Evolutionary conservation across 1,140 invertebrate genomes (phyloP).

Genomic region (Drosophila mayri): DNA sequence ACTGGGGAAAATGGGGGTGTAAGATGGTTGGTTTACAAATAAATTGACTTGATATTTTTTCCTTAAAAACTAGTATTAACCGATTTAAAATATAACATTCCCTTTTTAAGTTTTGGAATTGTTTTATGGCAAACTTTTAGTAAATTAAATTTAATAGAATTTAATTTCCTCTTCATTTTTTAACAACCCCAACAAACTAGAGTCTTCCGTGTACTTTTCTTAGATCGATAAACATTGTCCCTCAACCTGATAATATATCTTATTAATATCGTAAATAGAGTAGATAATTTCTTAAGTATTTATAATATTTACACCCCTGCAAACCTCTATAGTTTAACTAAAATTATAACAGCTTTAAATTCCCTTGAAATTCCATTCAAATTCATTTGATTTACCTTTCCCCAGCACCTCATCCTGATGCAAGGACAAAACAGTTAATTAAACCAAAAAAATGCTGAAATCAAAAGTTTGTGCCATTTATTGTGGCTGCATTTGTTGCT

Average conservation of each 20-base stretch:
- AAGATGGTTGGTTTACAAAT: neutral
- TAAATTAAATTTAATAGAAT: no score
- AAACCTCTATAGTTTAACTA: neutral
- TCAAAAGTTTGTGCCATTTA: constrained; percentile 42
- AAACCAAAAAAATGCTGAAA: constrained; percentile 54
- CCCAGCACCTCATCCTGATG: constrained; percentile 1
- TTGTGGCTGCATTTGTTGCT: constrained; percentile 31
- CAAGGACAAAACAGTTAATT: constrained; percentile 56
- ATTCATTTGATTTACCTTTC: neutral
- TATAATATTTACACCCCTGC: neutral
- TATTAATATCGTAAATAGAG: no score
- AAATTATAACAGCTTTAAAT: neutral
- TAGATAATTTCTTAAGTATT: no score
- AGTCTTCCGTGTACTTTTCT: no score
- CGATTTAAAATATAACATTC: no score
- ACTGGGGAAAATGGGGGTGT: neutral
- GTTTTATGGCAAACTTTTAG: no score
- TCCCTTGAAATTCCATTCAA: constrained; percentile 15
- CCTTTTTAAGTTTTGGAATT: no score
- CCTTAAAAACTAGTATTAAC: no score
- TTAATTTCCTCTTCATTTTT: no score
- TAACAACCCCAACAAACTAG: no score
- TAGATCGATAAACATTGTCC: no score
- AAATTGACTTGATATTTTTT: neutral
- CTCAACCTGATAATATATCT: no score